phyloP scores from a whole-genome alignment of 1,140 invertebrate species.

The Pseudomyrmex sp. region DNA sequence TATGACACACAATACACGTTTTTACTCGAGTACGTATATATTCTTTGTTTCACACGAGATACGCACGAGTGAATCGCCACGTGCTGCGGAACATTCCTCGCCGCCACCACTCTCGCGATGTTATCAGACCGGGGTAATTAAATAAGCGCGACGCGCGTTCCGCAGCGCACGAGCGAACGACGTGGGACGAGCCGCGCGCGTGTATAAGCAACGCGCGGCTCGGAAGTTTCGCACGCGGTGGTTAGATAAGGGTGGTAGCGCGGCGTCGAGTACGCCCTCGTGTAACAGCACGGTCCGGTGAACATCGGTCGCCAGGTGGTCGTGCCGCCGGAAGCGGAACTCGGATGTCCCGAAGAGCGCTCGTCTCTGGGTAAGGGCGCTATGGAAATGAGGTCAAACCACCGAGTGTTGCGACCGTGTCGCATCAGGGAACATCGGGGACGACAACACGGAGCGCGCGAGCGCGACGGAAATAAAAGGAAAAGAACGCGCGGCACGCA shows the following conservation, averaged over 20 bases:
- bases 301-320: slow-evolving; percentile 74
- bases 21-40: neutral
- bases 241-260: slow-evolving; percentile 13
- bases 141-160: slow-evolving; percentile 67
- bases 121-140: slow-evolving; percentile 44
- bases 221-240: slow-evolving; percentile 59
- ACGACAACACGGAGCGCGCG: slow-evolving; percentile 1
- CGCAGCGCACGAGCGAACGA: slow-evolving; percentile 31
- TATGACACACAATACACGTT: neutral
- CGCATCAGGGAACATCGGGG: slow-evolving; percentile 49
- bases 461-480: slow-evolving; percentile 34
- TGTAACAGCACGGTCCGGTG: slow-evolving; percentile 65
- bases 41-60: neutral
- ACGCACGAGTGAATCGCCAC: slow-evolving; percentile 22
- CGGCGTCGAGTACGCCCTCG: slow-evolving; percentile 51
- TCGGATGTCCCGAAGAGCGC: slow-evolving; percentile 71
- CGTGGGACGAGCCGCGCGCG: slow-evolving; percentile 2
- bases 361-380: slow-evolving; percentile 52
- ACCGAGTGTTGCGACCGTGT: slow-evolving; percentile 59
- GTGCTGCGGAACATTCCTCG: slow-evolving; percentile 15
- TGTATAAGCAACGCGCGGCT: slow-evolving; percentile 41
- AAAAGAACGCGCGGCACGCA: slow-evolving; percentile 2
- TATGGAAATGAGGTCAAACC: slow-evolving; percentile 81
- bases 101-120: slow-evolving; percentile 15
- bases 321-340: slow-evolving; percentile 78